Base-by-base conservation (phyloP, 1,140 invertebrate genomes). In the Diorhabda elongata region DNA sequence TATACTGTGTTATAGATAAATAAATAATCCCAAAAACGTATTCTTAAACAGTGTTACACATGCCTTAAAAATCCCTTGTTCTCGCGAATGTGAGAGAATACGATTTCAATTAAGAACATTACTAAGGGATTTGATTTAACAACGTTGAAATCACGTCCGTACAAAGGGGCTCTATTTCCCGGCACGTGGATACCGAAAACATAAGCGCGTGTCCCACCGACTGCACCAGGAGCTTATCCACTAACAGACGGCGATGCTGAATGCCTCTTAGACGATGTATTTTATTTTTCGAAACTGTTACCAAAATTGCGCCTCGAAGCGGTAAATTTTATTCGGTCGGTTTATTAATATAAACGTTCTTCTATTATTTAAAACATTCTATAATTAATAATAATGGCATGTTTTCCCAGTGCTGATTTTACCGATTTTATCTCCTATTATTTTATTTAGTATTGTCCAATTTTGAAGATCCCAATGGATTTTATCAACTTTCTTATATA, bases 51-150 rank as follows among this genome's bases (percentile, higher is more conserved):
- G 47, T 52, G 2, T 52, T 52, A 6, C 47, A 52, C 47, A 52
- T 52, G 26, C 8, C 61, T 62, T 5, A 62, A 62, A 62, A 62
- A 47, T 42, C 61, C 61, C 61, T 62, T 44, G 61, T 47, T 11
- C 61, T 62, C 44, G 61, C 61, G 61, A 62, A 62, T 62, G 43
- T 62, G 42, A 62, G 61, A 62, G 70, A 77, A 79, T 78, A 71
- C 76, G 74, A 75, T 78, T 78, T 79, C 75, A 79, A 79, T 79
- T 79, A 78, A 73, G 68, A 61, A 74, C 75, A 74, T 76, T 75
- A 75, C 71, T 69, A 60, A 72, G 71, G 74, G 76, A 78, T 78
- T 77, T 73, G 70, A 74, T 73, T 73, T 72, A 74, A 72, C 73
- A 75, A 75, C 74, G 68, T 66, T 47, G 67, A 74, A 77, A 78